Evolutionary conservation across 2,888 invertebrate species (phyloP).

Genomic region (Enoplolaimus lenunculus): DNA sequence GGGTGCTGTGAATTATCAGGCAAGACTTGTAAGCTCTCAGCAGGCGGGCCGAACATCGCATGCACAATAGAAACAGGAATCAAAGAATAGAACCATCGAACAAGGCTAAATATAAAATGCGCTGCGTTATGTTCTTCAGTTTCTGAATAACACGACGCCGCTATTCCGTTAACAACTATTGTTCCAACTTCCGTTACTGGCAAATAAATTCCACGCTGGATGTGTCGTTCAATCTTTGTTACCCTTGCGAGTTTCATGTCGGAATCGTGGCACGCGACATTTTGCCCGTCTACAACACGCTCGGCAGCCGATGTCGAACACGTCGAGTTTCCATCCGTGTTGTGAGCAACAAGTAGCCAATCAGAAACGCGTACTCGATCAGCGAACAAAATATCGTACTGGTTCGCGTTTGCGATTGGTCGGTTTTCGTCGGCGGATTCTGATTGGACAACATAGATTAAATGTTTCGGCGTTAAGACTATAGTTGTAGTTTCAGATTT

Average conservation of each 20-base stretch:
- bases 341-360: not conserved
- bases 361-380: not conserved
- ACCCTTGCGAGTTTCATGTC: not conserved
- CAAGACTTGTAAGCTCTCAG: not conserved
- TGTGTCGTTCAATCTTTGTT: not conserved
- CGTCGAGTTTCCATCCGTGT: not conserved
- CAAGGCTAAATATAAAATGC: constrained; percentile 1
- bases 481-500: not conserved
- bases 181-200: constrained; percentile 2
- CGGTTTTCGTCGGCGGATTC: not conserved
- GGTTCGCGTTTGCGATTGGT: not conserved
- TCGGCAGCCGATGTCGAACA: not conserved
- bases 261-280: not conserved
- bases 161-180: constrained; percentile 9
- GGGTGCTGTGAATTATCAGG: not conserved
- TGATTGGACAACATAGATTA: not conserved
- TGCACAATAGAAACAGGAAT: not conserved
- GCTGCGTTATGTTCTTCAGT: constrained; percentile 11
- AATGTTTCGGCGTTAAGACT: not conserved
- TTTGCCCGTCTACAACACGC: not conserved
- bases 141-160: constrained; percentile 13
- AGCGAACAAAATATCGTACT: not conserved
- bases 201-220: not conserved
- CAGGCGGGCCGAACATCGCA: not conserved
- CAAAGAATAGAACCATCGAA: not conserved